phyloP scores from a whole-genome alignment of 2,888 invertebrate genomes.

The Machimus rusticus region DNA sequence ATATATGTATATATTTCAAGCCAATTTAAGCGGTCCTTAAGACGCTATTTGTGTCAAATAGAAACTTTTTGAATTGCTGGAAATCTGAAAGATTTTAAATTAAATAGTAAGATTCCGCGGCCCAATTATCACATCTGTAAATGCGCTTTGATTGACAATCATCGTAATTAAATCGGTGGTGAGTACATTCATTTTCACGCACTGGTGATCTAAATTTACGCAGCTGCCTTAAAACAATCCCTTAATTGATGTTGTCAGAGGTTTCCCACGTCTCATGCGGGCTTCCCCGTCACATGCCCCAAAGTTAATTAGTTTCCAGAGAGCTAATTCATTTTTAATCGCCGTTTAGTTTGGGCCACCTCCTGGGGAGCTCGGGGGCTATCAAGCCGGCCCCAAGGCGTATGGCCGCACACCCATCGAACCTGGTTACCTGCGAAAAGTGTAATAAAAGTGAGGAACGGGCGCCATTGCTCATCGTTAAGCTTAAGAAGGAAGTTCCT shows the following conservation, averaged over 20 bases:
- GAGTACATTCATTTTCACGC: neutral
- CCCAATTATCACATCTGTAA: neutral
- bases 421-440: neutral
- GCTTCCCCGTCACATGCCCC: neutral
- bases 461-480: neutral
- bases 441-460: conserved; percentile 8
- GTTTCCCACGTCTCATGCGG: neutral
- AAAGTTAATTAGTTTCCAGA: neutral
- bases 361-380: neutral
- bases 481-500: neutral
- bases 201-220: neutral
- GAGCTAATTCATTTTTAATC: neutral
- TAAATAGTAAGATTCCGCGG: neutral
- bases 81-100: neutral
- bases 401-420: neutral
- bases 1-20: too few species aligned
- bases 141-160: neutral
- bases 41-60: neutral
- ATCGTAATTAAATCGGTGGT: neutral
- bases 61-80: neutral
- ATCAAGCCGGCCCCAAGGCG: neutral
- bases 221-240: neutral
- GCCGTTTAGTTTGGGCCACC: neutral
- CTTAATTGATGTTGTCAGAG: neutral
- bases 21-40: too few species aligned